Conservation (phyloP, 2,113 vertebrate genomes). For the Hystrix cristata region DNA sequence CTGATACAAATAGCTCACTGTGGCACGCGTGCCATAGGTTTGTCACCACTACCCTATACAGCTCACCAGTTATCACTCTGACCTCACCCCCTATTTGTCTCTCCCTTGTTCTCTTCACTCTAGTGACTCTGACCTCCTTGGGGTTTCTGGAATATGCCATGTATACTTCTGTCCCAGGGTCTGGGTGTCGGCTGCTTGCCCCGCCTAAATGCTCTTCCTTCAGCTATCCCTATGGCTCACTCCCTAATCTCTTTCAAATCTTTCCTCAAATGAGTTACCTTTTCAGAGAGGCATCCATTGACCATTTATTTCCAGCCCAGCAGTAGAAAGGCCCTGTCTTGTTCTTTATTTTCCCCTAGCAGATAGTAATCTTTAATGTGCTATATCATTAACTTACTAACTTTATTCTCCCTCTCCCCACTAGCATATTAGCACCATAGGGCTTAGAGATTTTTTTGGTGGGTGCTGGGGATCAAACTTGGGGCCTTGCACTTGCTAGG, state of each 20-base stretch:
- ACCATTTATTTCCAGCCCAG: neutral
- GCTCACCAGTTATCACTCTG: neutral
- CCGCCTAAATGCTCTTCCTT: neutral
- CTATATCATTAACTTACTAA: neutral
- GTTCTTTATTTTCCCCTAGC: neutral
- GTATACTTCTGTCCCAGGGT: neutral
- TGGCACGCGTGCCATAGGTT: neutral
- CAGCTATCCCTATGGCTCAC: neutral
- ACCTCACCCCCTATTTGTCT: neutral
- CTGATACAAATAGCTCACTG: neutral
- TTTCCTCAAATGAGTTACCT: neutral
- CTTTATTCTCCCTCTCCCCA: neutral
- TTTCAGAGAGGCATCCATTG: neutral
- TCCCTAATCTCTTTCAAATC: neutral
- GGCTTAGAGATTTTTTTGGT: neutral
- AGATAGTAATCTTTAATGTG: conserved; percentile 23
- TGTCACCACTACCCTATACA: neutral
- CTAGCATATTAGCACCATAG: neutral
- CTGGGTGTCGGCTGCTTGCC: neutral
- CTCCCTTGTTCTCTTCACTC: neutral
- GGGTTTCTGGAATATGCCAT: neutral
- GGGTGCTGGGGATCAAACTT: too few species aligned
- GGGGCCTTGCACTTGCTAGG: too few species aligned
- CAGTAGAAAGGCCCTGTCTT: neutral
- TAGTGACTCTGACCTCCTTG: neutral